Evolutionary conservation across 2,113 vertebrate genomes (phyloP).

Genomic region (Equus quagga): DNA sequence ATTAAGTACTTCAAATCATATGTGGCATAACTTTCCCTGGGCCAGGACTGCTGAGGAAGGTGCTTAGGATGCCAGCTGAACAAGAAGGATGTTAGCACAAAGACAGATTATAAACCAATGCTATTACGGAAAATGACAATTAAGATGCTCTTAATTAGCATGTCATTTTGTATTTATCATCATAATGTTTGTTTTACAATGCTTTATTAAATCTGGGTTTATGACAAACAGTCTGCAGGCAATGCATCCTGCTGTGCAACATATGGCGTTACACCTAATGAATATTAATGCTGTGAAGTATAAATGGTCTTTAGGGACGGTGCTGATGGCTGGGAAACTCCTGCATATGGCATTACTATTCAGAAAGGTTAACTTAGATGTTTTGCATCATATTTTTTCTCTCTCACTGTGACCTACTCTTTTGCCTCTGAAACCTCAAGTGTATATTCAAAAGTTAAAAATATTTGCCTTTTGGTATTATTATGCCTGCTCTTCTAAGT

Average conservation of each 20-base stretch:
- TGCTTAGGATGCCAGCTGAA: slow-evolving; percentile 64
- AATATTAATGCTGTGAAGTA: slow-evolving; percentile 89
- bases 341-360: slow-evolving; percentile 85
- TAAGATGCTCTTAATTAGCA: slow-evolving; percentile 91
- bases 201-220: slow-evolving; percentile 92
- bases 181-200: slow-evolving; percentile 91
- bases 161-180: slow-evolving; percentile 92
- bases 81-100: slow-evolving; percentile 76
- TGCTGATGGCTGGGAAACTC: slow-evolving; percentile 86
- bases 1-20: slow-evolving; percentile 63
- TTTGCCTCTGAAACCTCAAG: slow-evolving; percentile 61
- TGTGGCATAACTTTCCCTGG: slow-evolving; percentile 45
- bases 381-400: slow-evolving; percentile 79
- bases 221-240: slow-evolving; percentile 90
- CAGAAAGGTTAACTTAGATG: slow-evolving; percentile 78
- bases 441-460: slow-evolving; percentile 44
- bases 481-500: background rate
- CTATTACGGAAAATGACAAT: slow-evolving; percentile 88
- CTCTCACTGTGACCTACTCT: slow-evolving; percentile 65
- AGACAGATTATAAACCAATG: slow-evolving; percentile 86
- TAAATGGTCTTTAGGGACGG: slow-evolving; percentile 87
- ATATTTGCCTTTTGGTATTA: slow-evolving; percentile 33
- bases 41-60: background rate
- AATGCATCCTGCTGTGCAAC: slow-evolving; percentile 87
- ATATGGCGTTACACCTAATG: slow-evolving; percentile 90